Evolutionary conservation across 1,140 invertebrate genomes (phyloP).

Genomic region (Drosophila yakuba): DNA sequence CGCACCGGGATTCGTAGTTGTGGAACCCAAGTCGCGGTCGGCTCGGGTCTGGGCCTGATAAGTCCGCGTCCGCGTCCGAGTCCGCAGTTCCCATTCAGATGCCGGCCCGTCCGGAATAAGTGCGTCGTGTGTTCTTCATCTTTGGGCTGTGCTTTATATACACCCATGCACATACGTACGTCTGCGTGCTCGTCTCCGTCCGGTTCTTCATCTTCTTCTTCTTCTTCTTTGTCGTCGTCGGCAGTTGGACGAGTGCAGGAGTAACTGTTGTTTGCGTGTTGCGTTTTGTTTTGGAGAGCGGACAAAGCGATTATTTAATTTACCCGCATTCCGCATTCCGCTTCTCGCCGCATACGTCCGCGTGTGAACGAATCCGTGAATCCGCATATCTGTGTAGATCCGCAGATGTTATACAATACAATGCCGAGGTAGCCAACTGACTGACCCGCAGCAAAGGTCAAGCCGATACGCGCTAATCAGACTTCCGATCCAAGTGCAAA

Average conservation of each 20-base stretch:
- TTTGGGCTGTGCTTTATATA: neutral
- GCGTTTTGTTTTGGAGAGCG: slow-evolving; percentile 29
- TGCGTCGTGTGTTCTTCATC: neutral
- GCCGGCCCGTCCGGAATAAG: slow-evolving; percentile 42
- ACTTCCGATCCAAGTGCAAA: slow-evolving; percentile 36
- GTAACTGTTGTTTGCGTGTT: slow-evolving; percentile 74
- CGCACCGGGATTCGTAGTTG: slow-evolving; percentile 66
- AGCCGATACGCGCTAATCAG: slow-evolving; percentile 23
- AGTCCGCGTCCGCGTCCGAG: slow-evolving; percentile 31
- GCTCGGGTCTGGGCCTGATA: slow-evolving; percentile 59
- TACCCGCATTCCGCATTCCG: slow-evolving; percentile 52
- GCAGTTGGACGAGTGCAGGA: slow-evolving; percentile 18
- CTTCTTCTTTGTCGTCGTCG: slow-evolving; percentile 12
- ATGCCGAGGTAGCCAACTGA: slow-evolving; percentile 22
- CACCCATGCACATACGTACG: neutral
- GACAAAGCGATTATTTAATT: slow-evolving; percentile 73
- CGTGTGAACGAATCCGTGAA: slow-evolving; percentile 26
- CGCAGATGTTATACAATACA: slow-evolving; percentile 45
- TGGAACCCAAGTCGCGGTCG: slow-evolving; percentile 50
- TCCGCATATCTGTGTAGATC: slow-evolving; percentile 22
- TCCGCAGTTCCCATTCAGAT: slow-evolving; percentile 41
- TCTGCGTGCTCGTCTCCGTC: slow-evolving; percentile 36
- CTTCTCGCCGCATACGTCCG: slow-evolving; percentile 1
- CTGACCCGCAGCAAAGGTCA: slow-evolving; percentile 37
- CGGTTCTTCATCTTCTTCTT: slow-evolving; percentile 47